Conservation (phyloP, 2,797 vertebrate genomes). For the Enteromius treurensis region DNA sequence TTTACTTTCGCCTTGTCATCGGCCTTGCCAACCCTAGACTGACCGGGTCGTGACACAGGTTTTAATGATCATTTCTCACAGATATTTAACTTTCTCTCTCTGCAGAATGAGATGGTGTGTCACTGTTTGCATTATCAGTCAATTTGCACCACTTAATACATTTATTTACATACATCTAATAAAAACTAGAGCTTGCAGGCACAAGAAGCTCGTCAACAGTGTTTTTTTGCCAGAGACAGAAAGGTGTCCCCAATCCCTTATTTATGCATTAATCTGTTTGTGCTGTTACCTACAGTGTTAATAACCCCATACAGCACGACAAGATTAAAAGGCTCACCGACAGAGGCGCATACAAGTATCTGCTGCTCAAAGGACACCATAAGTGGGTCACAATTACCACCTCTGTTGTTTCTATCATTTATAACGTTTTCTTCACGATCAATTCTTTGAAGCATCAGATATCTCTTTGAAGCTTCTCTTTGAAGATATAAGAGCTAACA, state of each 20-base stretch:
- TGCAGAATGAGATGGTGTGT: background rate
- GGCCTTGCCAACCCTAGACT: too few relatives aligned
- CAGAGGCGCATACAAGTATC: conserved; percentile 19
- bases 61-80: conserved; percentile 15
- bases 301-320: conserved; percentile 20
- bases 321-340: conserved; percentile 27
- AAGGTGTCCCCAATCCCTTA: conserved; percentile 25
- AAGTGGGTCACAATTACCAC: conserved; percentile 33
- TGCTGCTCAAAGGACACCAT: conserved; percentile 24
- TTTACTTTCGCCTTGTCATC: too few relatives aligned
- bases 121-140: conserved; percentile 25
- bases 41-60: too few relatives aligned
- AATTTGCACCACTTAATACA: conserved; percentile 14
- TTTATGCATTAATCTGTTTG: conserved; percentile 13
- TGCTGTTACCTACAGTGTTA: conserved; percentile 1
- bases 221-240: conserved; percentile 22
- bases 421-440: conserved; percentile 39
- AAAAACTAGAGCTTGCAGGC: background rate
- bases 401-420: conserved; percentile 36
- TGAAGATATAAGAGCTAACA: conserved; percentile 25
- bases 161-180: conserved; percentile 23
- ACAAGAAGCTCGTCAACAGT: conserved; percentile 4
- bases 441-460: conserved; percentile 33
- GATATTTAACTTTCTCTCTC: background rate
- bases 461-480: conserved; percentile 44